Base-by-base conservation (phyloP, 1,140 invertebrate genomes). In the Brachionus calyciflorus region DNA sequence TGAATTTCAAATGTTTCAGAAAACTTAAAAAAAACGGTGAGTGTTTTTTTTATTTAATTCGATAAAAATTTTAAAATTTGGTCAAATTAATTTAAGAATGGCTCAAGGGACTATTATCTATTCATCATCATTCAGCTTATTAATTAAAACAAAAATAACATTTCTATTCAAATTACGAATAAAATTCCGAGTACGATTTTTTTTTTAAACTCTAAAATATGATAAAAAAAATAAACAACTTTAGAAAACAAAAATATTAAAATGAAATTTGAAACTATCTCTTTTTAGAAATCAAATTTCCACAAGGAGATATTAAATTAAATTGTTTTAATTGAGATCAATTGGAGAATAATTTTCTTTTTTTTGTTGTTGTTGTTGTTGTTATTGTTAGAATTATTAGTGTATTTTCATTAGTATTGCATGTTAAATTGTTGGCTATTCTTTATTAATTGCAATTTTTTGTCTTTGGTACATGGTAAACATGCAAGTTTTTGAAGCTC, bases 131-230 rank as follows among this genome's bases (percentile, higher is more conserved):
- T 3, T 5, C 3, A 37, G 9, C 33, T 33, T 19, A 60, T 17
- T 60, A 60, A 60, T 60, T 60, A 60, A 60, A 60, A 60, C 55
- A 60, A 60, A 60, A 60, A 60, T 60, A 60, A 60, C 55, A 60
- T 33, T 9, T 37, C 33, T 5, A 37, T 37, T 3, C 9, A 37
- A 3, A 37, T 37, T 37, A 37, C 33, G 3, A 37, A 3, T 37
- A 37, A 60, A 60, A 60, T 37, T 60, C 28, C 12, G n/a, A n/a
- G n/a, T n/a, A n/a, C n/a, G n/a, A n/a, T n/a, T n/a, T n/a, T n/a
- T n/a, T n/a, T n/a, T n/a, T n/a, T n/a, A n/a, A n/a, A n/a, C n/a
- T n/a, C n/a, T n/a, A n/a, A n/a, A n/a, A n/a, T n/a, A n/a, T n/a
- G n/a, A n/a, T n/a, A n/a, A n/a, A n/a, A n/a, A n/a, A n/a, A n/a